Percentiles rank a stretch among this genome's conserved stretches.
phyloP scores from a whole-genome alignment of 2,888 invertebrate species.

The Drosophila paramelanica region DNA sequence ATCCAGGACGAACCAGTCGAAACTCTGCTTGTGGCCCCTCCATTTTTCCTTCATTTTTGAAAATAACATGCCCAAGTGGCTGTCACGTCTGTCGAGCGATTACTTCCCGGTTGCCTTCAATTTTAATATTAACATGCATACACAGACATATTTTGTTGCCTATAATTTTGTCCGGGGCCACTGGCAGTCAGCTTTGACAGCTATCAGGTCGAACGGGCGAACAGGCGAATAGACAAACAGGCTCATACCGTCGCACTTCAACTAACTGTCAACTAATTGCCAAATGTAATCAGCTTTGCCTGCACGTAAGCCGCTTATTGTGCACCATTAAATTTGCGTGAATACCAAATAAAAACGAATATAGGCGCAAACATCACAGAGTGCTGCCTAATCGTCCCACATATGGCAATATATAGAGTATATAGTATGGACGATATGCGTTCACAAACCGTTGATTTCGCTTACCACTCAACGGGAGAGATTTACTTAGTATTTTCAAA shows the following conservation, averaged over 20 bases:
- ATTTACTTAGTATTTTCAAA: background rate
- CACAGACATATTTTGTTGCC: background rate
- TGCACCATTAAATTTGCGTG: conserved; percentile 71
- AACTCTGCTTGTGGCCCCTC: conserved; percentile 1
- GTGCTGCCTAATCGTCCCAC: conserved; percentile 21
- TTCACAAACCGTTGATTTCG: conserved; percentile 16
- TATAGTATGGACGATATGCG: conserved; percentile 2
- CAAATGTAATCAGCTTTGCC: conserved; percentile 76
- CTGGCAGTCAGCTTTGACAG: conserved; percentile 4
- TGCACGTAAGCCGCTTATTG: conserved; percentile 72
- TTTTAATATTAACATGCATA: conserved; percentile 17
- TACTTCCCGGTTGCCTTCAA: conserved; percentile 9
- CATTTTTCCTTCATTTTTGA: background rate
- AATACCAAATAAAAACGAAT: conserved; percentile 64
- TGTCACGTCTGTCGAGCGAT: conserved; percentile 29
- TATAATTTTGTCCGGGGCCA: background rate
- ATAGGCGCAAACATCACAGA: conserved; percentile 24
- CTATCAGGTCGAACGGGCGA: conserved; percentile 12
- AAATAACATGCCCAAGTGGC: conserved; percentile 21
- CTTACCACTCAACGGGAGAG: background rate
- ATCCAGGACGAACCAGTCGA: conserved; percentile 9
- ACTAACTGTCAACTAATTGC: conserved; percentile 73
- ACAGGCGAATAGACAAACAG: background rate
- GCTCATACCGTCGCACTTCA: conserved; percentile 26
- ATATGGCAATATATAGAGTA: conserved; percentile 14